Conservation (phyloP, 2,113 vertebrate species). For the Vimba vimba region DNA sequence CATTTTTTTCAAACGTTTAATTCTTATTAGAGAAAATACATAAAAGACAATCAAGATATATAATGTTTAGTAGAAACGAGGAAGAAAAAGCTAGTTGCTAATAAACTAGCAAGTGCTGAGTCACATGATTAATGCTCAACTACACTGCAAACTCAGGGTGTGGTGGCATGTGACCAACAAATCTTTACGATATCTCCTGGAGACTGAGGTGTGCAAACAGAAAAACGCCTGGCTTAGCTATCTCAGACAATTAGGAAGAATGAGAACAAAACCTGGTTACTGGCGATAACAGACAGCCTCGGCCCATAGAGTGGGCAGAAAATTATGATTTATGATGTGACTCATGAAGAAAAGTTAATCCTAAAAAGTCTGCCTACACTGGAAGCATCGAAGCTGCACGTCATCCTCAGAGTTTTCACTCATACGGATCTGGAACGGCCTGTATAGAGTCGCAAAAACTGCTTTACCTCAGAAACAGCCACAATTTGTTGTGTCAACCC, state of each 20-base stretch:
- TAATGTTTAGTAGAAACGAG: background rate
- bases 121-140: background rate
- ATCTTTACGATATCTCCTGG: constrained; percentile 23
- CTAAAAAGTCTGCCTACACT: background rate
- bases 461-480: background rate
- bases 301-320: constrained; percentile 64
- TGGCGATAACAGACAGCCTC: constrained; percentile 63
- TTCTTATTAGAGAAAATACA: no score
- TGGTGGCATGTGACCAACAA: background rate
- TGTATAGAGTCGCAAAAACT: background rate
- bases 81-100: background rate
- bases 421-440: background rate
- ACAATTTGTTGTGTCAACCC: background rate
- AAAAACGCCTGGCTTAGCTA: constrained; percentile 35
- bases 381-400: background rate
- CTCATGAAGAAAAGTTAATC: constrained; percentile 42
- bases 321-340: constrained; percentile 59
- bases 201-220: constrained; percentile 62
- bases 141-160: background rate
- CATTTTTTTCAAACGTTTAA: no score
- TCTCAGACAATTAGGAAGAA: constrained; percentile 54
- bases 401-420: background rate
- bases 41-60: background rate
- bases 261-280: constrained; percentile 61
- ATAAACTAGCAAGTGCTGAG: background rate